These are phyloP conservation scores for Monopterus albus DNA, from an alignment of 2,113 vertebrate genomes.

Conservation along the genomic window DNA sequence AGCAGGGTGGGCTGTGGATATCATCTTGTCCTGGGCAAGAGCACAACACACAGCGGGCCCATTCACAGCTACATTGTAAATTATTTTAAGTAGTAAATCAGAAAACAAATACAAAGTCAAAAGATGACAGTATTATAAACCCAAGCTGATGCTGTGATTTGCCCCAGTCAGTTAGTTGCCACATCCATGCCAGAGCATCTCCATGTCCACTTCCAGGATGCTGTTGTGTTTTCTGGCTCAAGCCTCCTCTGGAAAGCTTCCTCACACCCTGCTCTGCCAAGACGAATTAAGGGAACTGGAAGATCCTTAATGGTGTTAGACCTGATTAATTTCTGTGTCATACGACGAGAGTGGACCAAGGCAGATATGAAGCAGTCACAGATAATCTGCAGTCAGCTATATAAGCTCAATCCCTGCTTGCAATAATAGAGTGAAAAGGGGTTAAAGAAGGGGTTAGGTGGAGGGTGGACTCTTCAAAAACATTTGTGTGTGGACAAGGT, in stretches of 20 bases:
- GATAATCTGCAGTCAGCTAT: constrained; percentile 10
- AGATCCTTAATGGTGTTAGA: not conserved
- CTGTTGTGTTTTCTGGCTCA: not conserved
- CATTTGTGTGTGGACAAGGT: constrained; percentile 15
- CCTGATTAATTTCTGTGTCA: not conserved
- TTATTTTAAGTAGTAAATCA: too few relatives aligned
- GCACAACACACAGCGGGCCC: too few relatives aligned
- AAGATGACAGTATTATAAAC: too few relatives aligned
- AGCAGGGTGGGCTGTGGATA: too few relatives aligned
- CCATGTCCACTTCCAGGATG: not conserved
- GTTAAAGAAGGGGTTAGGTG: not conserved
- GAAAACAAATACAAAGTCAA: too few relatives aligned
- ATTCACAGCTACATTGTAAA: too few relatives aligned
- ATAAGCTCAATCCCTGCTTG: constrained; percentile 40
- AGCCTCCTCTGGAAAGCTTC: not conserved
- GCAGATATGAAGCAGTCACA: not conserved
- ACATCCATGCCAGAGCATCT: not conserved
- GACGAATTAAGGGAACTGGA: not conserved
- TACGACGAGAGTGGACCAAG: not conserved
- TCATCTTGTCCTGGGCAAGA: too few relatives aligned
- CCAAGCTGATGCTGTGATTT: not conserved
- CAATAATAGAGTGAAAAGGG: not conserved
- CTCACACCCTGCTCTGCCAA: not conserved
- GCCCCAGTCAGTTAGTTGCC: not conserved
- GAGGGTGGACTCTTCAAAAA: constrained; percentile 2